These are phyloP conservation scores for Iselma pallidipennis DNA, from an alignment of 2,888 invertebrate species.

Conservation along the genomic window DNA sequence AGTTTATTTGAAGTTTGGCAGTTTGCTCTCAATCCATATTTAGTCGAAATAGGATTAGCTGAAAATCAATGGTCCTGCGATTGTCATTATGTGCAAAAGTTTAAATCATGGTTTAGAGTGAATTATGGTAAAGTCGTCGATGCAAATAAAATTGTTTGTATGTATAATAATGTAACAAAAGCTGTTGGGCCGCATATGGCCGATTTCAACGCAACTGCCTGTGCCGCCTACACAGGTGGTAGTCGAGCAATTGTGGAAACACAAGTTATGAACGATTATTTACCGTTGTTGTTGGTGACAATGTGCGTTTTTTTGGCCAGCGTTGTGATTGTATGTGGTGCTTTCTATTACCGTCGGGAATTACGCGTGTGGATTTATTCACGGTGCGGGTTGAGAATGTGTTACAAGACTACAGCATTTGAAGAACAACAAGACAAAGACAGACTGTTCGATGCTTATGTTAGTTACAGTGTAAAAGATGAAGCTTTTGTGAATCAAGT, in stretches of 20 bases:
- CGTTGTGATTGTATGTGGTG: conserved; percentile 75
- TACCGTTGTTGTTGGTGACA: conserved; percentile 77
- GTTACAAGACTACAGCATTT: conserved; percentile 80
- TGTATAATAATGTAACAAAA: conserved; percentile 74
- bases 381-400: conserved; percentile 82
- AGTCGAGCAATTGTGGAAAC: conserved; percentile 74
- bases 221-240: conserved; percentile 73
- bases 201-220: conserved; percentile 79
- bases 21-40: conserved; percentile 78
- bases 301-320: conserved; percentile 77
- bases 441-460: conserved; percentile 91
- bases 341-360: conserved; percentile 80
- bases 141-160: conserved; percentile 74
- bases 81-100: conserved; percentile 80
- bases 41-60: conserved; percentile 82
- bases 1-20: conserved; percentile 85
- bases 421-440: conserved; percentile 83
- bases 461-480: conserved; percentile 93
- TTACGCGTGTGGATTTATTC: conserved; percentile 85
- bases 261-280: conserved; percentile 79
- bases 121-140: conserved; percentile 82
- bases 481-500: conserved; percentile 90
- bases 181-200: conserved; percentile 70
- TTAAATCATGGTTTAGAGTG: conserved; percentile 77
- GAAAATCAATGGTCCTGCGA: conserved; percentile 92